phyloP scores from a whole-genome alignment of 2,113 vertebrate genomes.

The Chroicocephalus ridibundus region DNA sequence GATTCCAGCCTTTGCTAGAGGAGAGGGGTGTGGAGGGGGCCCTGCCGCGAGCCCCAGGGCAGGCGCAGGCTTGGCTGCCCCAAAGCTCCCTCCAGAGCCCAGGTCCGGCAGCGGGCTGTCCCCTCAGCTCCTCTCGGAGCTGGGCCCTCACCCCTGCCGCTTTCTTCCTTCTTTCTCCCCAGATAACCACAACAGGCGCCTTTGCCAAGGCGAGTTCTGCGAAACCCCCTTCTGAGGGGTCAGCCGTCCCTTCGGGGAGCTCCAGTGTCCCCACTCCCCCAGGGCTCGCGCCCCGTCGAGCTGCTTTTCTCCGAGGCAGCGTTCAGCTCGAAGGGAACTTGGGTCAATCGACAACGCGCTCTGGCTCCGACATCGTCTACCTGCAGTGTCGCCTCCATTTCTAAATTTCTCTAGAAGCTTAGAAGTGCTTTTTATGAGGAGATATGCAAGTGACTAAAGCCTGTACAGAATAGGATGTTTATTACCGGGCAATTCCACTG shows the following conservation, averaged over 20 bases:
- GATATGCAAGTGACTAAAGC: background rate
- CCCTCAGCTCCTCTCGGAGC: background rate
- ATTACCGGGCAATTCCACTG: background rate
- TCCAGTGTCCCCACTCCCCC: accelerated
- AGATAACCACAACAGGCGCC: accelerated
- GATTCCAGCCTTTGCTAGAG: background rate
- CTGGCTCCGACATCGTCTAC: accelerated
- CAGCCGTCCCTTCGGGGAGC: too few relatives aligned
- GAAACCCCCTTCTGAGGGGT: accelerated
- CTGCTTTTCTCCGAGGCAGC: background rate
- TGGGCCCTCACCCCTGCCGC: background rate
- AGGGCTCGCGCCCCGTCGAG: background rate
- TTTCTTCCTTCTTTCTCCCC: background rate
- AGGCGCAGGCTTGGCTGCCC: background rate
- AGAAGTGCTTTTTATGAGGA: background rate
- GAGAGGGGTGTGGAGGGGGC: background rate
- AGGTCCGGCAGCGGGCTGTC: background rate
- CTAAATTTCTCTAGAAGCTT: background rate
- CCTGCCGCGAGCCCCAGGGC: accelerated
- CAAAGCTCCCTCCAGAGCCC: background rate
- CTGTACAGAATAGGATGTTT: background rate
- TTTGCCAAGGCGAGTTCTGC: background rate
- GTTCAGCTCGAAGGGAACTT: background rate
- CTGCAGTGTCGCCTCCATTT: background rate
- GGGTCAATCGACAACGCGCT: accelerated